Conservation (phyloP, 2,888 invertebrate genomes). For the Acleris cristana region DNA sequence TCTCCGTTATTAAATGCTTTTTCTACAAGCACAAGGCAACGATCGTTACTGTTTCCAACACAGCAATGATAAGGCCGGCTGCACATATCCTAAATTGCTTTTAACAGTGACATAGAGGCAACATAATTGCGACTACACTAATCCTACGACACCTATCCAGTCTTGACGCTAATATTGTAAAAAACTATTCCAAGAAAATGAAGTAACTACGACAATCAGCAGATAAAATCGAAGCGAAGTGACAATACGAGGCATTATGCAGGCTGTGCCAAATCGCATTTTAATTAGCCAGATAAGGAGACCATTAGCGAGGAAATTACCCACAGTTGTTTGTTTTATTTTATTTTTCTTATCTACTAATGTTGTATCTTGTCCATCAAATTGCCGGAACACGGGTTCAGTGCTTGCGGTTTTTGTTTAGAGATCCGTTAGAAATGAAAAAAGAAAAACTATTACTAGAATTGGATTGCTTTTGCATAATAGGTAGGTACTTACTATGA, state of each 20-base stretch:
- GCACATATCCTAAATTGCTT: too few relatives aligned
- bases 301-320: slow-evolving; percentile 79
- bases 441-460: too few relatives aligned
- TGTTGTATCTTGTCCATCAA: slow-evolving; percentile 72
- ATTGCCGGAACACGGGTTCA: slow-evolving; percentile 60
- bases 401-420: background rate
- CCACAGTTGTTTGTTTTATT: slow-evolving; percentile 72
- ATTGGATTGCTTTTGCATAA: too few relatives aligned
- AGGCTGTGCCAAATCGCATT: slow-evolving; percentile 77
- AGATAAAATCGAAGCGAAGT: slow-evolving; percentile 68
- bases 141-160: background rate
- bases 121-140: too few relatives aligned
- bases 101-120: too few relatives aligned
- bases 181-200: slow-evolving; percentile 52
- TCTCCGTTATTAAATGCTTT: too few relatives aligned
- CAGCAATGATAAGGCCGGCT: too few relatives aligned
- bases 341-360: slow-evolving; percentile 75
- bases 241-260: slow-evolving; percentile 55
- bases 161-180: slow-evolving; percentile 31
- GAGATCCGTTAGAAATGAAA: background rate
- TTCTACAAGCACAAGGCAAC: too few relatives aligned
- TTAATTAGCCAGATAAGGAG: slow-evolving; percentile 78
- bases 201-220: slow-evolving; percentile 50
- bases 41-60: too few relatives aligned
- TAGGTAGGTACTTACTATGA: background rate